Evolutionary conservation across 2,113 vertebrate species (phyloP).

Genomic region (Salvelinus sp.): DNA sequence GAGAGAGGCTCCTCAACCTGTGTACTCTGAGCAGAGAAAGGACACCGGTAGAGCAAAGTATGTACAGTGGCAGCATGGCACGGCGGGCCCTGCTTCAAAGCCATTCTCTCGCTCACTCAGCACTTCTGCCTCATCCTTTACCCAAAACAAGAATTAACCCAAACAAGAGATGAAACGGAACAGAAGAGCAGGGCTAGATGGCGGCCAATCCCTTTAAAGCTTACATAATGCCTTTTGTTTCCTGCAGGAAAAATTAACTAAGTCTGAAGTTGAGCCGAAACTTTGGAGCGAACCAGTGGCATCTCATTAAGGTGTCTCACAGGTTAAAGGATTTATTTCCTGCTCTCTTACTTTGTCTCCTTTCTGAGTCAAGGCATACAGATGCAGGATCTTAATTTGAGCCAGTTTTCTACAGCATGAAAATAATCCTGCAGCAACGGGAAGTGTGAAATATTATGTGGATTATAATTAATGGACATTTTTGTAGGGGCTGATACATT

Average conservation of each 20-base stretch:
- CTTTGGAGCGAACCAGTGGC: conserved; percentile 59
- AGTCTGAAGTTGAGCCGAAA: conserved; percentile 56
- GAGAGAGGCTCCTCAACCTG: background rate
- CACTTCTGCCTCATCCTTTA: conserved; percentile 44
- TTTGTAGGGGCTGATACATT: too few species aligned
- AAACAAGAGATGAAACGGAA: conserved; percentile 74
- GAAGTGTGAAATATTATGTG: too few species aligned
- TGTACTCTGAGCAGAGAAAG: background rate
- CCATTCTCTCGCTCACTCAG: conserved; percentile 50
- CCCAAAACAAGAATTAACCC: conserved; percentile 68
- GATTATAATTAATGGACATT: too few species aligned
- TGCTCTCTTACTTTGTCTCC: conserved; percentile 33
- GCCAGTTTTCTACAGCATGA: too few species aligned
- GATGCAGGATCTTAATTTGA: too few species aligned
- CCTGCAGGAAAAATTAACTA: conserved; percentile 58
- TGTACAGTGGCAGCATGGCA: background rate
- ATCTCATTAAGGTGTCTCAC: conserved; percentile 59
- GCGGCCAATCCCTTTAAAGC: conserved; percentile 72
- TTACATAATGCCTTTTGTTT: conserved; percentile 77
- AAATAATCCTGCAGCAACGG: too few species aligned
- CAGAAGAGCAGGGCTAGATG: conserved; percentile 66
- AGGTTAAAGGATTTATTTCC: conserved; percentile 51
- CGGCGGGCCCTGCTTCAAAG: conserved; percentile 55
- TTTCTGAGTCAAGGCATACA: conserved; percentile 34
- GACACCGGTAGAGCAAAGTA: conserved; percentile 10